Base-by-base conservation (phyloP, 1,140 invertebrate species). In the Centruroides sculpturatus region DNA sequence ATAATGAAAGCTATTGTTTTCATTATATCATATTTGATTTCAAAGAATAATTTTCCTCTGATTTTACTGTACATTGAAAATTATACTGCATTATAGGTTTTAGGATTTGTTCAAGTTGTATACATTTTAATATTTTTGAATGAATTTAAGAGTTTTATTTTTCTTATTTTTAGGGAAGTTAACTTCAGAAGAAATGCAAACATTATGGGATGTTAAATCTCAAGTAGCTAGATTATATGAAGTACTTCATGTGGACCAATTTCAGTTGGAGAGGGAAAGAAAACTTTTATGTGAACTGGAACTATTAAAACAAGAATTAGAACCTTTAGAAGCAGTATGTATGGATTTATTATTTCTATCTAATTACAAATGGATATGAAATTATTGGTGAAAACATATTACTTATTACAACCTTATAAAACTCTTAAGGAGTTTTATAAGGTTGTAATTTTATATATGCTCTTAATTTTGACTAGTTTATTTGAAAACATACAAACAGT, bases 241-340 rank as follows among this genome's bases (percentile, higher is more conserved):
- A 70, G 83, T 89, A 10, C 78, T 98, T 52, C 87, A 97, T 71
- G 86, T 96, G 3, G 83, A 89, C 61, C 91, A 98, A 71, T 87
- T 94, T 73, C 87, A 95, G 70, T 75, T 92, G 47, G 79, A 84
- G 64, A 83, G 88, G 71, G 93, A 98, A 73, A 78, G 83, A 56
- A 83, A 90, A 67, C 75, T 98, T 23, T 68, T 84, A 47, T 72
- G 80, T 36, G 81, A 90, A 70, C 73, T 98, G 52, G 94, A 98
- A 75, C 80, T 84, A 59, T 76, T 96, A 10, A 83, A 82, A 69
- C 72, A 83, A 51, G 82, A 96, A 77, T 73, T 97, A 57, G 79
- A 85, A 66, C 93, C 92, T 0, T 72, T 95, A 11, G 91, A 96
- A 78, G 78, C 89, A 80, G 90, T 94, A 71, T 70, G 69, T 65